Conservation (phyloP, 2,113 vertebrate species). For the Orycteropus afer region DNA sequence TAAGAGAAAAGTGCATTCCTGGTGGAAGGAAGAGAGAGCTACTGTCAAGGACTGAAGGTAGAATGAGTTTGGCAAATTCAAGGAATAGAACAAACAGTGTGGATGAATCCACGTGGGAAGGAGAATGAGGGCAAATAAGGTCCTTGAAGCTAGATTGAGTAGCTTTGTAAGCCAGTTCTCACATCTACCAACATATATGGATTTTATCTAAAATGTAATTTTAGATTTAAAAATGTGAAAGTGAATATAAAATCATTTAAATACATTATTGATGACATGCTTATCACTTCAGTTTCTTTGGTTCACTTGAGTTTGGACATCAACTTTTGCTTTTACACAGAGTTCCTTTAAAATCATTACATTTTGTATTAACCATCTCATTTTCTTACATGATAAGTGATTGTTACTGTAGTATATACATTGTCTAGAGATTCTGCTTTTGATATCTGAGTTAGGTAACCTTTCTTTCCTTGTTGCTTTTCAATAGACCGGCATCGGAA, state of each 20-base stretch:
- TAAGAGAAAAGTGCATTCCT: not conserved
- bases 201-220: constrained; percentile 34
- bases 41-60: not conserved
- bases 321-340: constrained; percentile 28
- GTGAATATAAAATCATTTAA: constrained; percentile 24
- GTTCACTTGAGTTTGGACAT: not conserved
- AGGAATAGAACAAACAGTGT: not conserved
- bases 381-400: not conserved
- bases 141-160: not conserved
- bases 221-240: no score
- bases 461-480: constrained; percentile 28
- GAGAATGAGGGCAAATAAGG: not conserved
- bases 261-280: not conserved
- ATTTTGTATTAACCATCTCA: not conserved
- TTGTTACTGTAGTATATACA: constrained; percentile 18
- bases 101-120: not conserved
- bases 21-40: not conserved
- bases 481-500: constrained; percentile 93
- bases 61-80: not conserved
- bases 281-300: constrained; percentile 39
- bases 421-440: constrained; percentile 51
- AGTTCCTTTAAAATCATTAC: constrained; percentile 38
- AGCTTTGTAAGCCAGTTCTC: not conserved
- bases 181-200: not conserved
- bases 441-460: constrained; percentile 38